Conservation (phyloP, 2,797 vertebrate species). For the Cuculus canorus region DNA sequence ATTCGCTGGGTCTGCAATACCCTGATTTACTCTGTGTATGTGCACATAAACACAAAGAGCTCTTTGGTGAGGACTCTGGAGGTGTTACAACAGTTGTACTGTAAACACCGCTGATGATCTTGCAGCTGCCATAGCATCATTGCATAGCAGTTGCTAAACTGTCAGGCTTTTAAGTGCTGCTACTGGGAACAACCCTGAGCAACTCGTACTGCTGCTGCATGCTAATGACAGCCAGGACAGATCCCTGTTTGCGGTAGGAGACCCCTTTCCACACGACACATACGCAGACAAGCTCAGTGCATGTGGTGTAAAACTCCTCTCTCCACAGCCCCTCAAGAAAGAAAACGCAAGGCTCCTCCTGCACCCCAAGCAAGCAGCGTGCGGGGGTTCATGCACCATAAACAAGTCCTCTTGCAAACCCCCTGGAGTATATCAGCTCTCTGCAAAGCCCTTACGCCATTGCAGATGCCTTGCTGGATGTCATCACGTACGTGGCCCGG, state of each 20-base stretch:
- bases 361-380: background rate
- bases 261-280: rapidly evolving
- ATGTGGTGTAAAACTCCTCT: background rate
- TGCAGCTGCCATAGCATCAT: background rate
- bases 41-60: background rate
- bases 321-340: background rate
- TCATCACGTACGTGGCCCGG: rapidly evolving
- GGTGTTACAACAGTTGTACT: background rate
- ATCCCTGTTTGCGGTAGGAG: background rate
- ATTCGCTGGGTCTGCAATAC: background rate
- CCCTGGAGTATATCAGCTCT: background rate
- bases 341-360: background rate
- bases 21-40: too few relatives aligned
- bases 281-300: background rate
- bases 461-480: background rate
- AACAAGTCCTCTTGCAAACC: background rate
- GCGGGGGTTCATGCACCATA: background rate
- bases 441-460: background rate
- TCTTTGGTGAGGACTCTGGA: background rate
- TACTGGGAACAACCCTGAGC: background rate
- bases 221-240: background rate
- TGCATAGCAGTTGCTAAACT: background rate
- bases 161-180: background rate
- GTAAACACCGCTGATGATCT: background rate
- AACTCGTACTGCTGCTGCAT: background rate